phyloP scores from a whole-genome alignment of 64 coral and sea anemone species.

The Dendronephthya gigantea region DNA sequence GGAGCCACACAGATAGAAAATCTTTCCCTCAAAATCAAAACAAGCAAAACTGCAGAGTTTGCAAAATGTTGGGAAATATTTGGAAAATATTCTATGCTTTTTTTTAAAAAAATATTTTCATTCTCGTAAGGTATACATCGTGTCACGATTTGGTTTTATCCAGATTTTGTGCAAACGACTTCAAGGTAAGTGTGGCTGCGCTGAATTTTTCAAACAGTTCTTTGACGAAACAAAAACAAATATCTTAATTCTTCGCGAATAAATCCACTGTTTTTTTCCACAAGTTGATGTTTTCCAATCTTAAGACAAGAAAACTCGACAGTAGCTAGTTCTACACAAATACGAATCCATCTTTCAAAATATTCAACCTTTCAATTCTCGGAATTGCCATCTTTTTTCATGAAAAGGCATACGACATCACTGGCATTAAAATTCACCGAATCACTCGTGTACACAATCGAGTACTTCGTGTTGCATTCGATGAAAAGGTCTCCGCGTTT shows the following conservation, averaged over 20 bases:
- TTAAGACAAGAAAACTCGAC: too few relatives aligned
- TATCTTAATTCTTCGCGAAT: too few relatives aligned
- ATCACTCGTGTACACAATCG: constrained; percentile 90
- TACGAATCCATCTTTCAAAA: too few relatives aligned
- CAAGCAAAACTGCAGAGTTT: too few relatives aligned
- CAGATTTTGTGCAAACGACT: constrained; percentile 85
- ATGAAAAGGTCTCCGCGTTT: constrained; percentile 57
- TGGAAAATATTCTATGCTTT: not conserved
- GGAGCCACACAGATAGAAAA: too few relatives aligned
- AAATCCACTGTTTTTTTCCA: too few relatives aligned
- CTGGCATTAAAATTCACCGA: constrained; percentile 75
- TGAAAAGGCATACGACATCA: constrained; percentile 68
- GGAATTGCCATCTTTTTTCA: too few relatives aligned
- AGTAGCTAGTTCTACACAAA: too few relatives aligned
- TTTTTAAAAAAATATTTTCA: too few relatives aligned
- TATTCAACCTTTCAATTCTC: not conserved
- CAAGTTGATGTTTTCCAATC: too few relatives aligned
- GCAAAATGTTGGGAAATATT: not conserved
- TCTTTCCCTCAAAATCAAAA: too few relatives aligned
- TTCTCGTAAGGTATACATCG: constrained; percentile 84
- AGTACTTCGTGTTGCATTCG: constrained; percentile 57
- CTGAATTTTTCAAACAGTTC: not conserved
- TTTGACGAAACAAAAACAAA: not conserved
- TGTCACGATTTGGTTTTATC: constrained; percentile 90
- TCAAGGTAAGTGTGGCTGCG: not conserved